Conservation (phyloP, 2,797 vertebrate species). For the Merluccius polli region DNA sequence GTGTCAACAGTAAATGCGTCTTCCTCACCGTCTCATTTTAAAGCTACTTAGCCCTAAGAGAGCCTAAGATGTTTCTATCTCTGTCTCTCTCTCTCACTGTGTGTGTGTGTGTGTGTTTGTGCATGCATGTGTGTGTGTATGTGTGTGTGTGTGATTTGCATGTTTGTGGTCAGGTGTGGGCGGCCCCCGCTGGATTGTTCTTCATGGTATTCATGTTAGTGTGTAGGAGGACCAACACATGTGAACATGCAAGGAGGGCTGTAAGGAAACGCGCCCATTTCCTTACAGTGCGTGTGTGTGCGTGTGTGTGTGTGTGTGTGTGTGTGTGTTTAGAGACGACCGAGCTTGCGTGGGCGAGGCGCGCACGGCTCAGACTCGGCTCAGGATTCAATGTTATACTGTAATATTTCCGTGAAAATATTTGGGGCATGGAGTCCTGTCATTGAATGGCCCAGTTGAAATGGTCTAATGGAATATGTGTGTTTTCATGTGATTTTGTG, state of each 20-base stretch:
- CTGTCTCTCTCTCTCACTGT: neutral
- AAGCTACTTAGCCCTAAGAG: no score
- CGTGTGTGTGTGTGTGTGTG: slow-evolving; percentile 5
- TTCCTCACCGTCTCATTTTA: no score
- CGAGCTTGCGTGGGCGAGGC: neutral
- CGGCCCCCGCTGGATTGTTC: neutral
- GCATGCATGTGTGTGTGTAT: neutral
- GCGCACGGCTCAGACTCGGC: neutral
- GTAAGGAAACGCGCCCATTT: neutral
- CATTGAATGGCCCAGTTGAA: neutral
- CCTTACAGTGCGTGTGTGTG: neutral
- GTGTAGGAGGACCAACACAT: neutral
- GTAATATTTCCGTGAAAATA: neutral
- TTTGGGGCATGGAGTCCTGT: neutral
- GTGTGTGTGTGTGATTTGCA: neutral
- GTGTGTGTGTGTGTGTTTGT: neutral
- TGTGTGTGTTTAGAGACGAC: neutral
- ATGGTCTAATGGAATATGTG: neutral
- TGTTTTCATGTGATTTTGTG: neutral
- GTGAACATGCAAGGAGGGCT: neutral
- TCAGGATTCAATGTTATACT: neutral
- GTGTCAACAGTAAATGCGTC: neutral
- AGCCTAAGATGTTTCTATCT: no score
- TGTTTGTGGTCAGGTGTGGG: neutral
- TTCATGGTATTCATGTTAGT: neutral